These are phyloP conservation scores for Pectinophora gossypiella DNA, from an alignment of 1,140 invertebrate genomes.

Conservation along the genomic window DNA sequence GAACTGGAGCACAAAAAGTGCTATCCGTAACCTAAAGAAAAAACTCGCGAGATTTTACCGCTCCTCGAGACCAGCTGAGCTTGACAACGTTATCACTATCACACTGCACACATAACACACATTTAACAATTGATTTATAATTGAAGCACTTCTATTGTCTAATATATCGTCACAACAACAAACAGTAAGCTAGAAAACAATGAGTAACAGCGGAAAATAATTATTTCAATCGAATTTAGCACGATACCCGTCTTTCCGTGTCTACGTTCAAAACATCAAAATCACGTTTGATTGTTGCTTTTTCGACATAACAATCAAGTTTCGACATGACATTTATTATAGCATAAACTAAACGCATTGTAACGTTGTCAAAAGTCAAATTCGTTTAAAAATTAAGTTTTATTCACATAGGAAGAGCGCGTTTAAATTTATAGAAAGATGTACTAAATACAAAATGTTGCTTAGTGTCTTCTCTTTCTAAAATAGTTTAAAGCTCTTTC, in stretches of 20 bases:
- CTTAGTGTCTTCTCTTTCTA: not conserved
- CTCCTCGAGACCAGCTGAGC: conserved; percentile 68
- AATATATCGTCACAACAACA: not conserved
- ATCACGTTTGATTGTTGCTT: conserved; percentile 17
- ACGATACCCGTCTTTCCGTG: conserved; percentile 14
- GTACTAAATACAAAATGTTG: not conserved
- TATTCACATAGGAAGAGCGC: too few relatives aligned
- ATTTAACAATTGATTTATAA: not conserved
- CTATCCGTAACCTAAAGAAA: conserved; percentile 51
- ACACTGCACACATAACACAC: conserved; percentile 19
- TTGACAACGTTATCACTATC: conserved; percentile 67
- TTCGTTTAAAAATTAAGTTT: not conserved
- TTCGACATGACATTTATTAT: not conserved
- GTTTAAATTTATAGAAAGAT: not conserved
- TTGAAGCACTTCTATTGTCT: not conserved
- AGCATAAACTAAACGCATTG: not conserved
- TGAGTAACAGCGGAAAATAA: conserved; percentile 13
- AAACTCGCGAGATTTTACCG: conserved; percentile 70
- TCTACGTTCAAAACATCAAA: conserved; percentile 30
- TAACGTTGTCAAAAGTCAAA: too few relatives aligned
- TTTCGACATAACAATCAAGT: not conserved
- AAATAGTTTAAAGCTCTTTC: too few relatives aligned
- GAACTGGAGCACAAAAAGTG: conserved; percentile 65
- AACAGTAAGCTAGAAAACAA: not conserved
- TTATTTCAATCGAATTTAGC: not conserved